These are phyloP conservation scores for Megamerina dolium DNA, from an alignment of 2,888 invertebrate genomes.

Conservation along the genomic window DNA sequence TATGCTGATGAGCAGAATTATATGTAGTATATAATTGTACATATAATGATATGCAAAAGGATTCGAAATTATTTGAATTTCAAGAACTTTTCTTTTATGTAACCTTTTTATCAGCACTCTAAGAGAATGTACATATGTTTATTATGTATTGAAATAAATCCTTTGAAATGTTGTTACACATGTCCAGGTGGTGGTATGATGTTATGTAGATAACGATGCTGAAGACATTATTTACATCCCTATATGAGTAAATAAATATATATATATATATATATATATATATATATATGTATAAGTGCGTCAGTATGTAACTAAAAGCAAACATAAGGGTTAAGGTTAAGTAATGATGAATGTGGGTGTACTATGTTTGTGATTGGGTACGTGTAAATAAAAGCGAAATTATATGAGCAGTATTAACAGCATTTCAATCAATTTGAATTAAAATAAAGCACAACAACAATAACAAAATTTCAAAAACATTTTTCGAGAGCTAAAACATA, in stretches of 20 bases:
- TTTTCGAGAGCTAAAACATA: no score
- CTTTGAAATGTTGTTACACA: conserved; percentile 11
- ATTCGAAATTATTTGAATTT: conserved; percentile 21
- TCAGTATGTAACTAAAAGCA: no score
- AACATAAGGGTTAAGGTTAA: neutral
- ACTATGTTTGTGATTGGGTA: neutral
- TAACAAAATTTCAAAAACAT: no score
- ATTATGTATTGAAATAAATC: conserved; percentile 7
- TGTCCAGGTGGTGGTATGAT: conserved; percentile 13
- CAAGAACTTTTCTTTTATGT: conserved; percentile 16
- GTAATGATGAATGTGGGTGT: neutral
- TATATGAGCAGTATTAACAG: conserved; percentile 10
- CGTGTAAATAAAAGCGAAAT: conserved; percentile 7
- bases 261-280: no score
- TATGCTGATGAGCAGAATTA: neutral
- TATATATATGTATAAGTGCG: no score
- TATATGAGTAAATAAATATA: no score
- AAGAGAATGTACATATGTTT: no score
- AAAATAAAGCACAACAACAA: no score
- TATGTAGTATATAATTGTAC: neutral
- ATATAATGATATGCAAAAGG: conserved; percentile 23
- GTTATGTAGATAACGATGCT: neutral
- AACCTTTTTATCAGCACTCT: conserved; percentile 5
- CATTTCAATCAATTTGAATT: no score
- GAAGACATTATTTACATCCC: neutral